Conservation (phyloP, 1,140 invertebrate species). For the Drosophila lacertosa region DNA sequence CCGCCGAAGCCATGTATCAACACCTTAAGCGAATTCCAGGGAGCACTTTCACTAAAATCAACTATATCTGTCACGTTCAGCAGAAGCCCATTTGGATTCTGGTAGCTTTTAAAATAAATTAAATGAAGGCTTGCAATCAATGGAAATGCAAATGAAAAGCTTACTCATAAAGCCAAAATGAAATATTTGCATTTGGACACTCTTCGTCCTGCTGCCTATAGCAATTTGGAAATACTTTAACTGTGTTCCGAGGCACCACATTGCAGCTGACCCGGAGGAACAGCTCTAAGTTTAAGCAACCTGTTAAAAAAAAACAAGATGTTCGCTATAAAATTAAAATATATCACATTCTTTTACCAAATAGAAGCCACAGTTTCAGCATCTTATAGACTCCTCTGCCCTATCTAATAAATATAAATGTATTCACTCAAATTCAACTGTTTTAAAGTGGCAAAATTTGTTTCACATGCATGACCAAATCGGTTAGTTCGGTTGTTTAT, state of each 20-base stretch:
- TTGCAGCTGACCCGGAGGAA: not conserved
- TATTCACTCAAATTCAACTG: not conserved
- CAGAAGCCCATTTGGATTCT: not conserved
- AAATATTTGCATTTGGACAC: constrained; percentile 48
- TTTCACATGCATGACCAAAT: not conserved
- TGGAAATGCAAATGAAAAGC: too few relatives aligned
- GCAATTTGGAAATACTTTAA: not conserved
- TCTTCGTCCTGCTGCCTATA: not conserved
- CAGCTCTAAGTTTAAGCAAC: not conserved
- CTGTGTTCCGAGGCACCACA: not conserved
- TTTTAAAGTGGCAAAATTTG: not conserved
- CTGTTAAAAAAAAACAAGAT: not conserved
- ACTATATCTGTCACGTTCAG: not conserved
- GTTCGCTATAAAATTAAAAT: not conserved
- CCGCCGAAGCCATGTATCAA: constrained; percentile 43
- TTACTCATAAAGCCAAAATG: constrained; percentile 44
- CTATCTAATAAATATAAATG: not conserved
- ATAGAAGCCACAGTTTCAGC: not conserved
- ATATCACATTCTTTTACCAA: not conserved
- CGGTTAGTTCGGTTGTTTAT: not conserved
- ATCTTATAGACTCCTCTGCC: not conserved
- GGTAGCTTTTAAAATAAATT: not conserved
- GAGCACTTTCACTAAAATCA: not conserved
- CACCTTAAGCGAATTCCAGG: constrained; percentile 14
- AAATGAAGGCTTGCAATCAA: not conserved